Percentiles rank a stretch among this genome's conserved stretches.
These are phyloP conservation scores for Gymnobelideus leadbeateri DNA, from an alignment of 2,113 vertebrate species.

Conservation along the genomic window DNA sequence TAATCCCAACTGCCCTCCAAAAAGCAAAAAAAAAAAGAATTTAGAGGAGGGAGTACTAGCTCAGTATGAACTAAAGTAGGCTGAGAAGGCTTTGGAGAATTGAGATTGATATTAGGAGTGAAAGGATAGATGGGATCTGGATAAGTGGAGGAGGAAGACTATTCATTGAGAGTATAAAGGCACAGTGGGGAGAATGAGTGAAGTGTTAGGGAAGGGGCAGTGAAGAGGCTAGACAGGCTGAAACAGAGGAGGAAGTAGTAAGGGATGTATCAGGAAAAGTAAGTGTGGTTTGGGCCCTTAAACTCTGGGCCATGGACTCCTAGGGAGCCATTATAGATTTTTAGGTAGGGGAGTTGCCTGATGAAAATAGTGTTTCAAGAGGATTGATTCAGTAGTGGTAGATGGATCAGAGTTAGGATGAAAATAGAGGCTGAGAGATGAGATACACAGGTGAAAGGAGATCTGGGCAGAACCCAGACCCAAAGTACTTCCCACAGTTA, in stretches of 20 bases:
- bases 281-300: neutral
- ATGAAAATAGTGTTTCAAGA: conserved; percentile 1
- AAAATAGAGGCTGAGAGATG: neutral
- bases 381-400: neutral
- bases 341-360: neutral
- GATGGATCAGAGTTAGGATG: neutral
- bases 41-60: too few relatives aligned
- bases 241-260: neutral
- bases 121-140: too few relatives aligned
- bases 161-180: too few relatives aligned
- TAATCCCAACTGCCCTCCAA: too few relatives aligned
- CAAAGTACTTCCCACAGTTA: neutral
- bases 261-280: too few relatives aligned
- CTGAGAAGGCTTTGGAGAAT: too few relatives aligned
- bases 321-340: conserved; percentile 37
- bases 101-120: too few relatives aligned
- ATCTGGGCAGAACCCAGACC: neutral
- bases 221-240: neutral
- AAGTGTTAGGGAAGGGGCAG: neutral
- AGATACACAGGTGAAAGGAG: neutral
- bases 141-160: too few relatives aligned
- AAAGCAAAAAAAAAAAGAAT: too few relatives aligned
- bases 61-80: too few relatives aligned
- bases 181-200: too few relatives aligned
- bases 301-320: neutral